These are phyloP conservation scores for Calidris pygmaea DNA, from an alignment of 2,113 vertebrate genomes.

Conservation along the genomic window DNA sequence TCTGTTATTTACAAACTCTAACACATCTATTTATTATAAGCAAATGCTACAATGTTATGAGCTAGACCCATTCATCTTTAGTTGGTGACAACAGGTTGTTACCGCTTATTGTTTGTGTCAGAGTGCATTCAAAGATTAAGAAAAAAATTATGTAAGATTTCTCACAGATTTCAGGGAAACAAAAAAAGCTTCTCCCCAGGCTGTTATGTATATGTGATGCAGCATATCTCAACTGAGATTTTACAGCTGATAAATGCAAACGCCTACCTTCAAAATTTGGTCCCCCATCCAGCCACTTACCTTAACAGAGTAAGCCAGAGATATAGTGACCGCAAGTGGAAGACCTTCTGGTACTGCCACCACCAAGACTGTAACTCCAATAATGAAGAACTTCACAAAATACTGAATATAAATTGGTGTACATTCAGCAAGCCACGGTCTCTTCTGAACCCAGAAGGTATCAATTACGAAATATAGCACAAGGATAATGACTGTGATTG, in stretches of 20 bases:
- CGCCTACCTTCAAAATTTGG: background rate
- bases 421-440: conserved; percentile 90
- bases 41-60: background rate
- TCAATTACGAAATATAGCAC: conserved; percentile 94
- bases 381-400: conserved; percentile 99
- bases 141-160: background rate
- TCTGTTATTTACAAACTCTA: background rate
- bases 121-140: background rate
- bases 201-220: background rate
- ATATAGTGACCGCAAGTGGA: conserved; percentile 97
- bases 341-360: conserved; percentile 98
- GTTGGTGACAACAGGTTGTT: background rate
- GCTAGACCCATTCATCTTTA: background rate
- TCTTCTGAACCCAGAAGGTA: conserved; percentile 93
- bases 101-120: background rate
- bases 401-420: conserved; percentile 98
- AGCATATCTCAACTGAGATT: background rate
- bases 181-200: background rate
- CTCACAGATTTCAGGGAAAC: background rate
- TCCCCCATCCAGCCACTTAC: conserved; percentile 71
- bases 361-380: conserved; percentile 96
- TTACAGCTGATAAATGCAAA: background rate
- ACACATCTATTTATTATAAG: background rate
- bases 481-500: conserved; percentile 97
- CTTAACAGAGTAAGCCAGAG: conserved; percentile 97